Conservation (phyloP, 2,888 invertebrate species). For the Drosophila maculinotata region DNA sequence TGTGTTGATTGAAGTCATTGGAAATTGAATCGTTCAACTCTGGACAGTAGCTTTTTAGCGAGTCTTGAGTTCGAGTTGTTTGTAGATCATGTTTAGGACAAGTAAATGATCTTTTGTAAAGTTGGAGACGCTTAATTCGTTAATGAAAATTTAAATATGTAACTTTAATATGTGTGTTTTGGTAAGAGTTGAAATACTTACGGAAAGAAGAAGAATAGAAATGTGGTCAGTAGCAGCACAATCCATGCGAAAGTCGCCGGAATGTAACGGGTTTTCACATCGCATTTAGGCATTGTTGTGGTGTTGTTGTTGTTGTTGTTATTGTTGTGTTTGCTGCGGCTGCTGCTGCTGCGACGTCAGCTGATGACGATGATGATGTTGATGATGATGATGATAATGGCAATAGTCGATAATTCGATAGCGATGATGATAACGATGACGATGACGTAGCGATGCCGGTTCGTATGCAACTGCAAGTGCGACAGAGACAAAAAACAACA, state of each 20-base stretch:
- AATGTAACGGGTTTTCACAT: slow-evolving; percentile 97
- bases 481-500: slow-evolving; percentile 37
- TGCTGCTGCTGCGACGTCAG: slow-evolving; percentile 29
- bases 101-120: no score
- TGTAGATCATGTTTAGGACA: no score
- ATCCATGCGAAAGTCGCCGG: slow-evolving; percentile 99
- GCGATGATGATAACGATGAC: slow-evolving; percentile 25
- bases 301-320: slow-evolving; percentile 28
- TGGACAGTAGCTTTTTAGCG: no score
- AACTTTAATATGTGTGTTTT: no score
- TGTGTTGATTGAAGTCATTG: no score
- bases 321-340: slow-evolving; percentile 14
- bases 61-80: no score
- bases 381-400: no score
- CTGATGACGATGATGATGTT: slow-evolving; percentile 25
- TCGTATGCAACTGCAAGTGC: slow-evolving; percentile 42
- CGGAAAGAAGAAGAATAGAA: slow-evolving; percentile 98
- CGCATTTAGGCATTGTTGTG: slow-evolving; percentile 95
- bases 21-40: no score
- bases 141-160: no score
- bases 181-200: slow-evolving; percentile 88
- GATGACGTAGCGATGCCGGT: slow-evolving; percentile 43
- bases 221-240: slow-evolving; percentile 95
- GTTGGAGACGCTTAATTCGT: no score
- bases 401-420: slow-evolving; percentile 32